phyloP scores from a whole-genome alignment of 1,140 invertebrate species.

The Drosophila lowei region DNA sequence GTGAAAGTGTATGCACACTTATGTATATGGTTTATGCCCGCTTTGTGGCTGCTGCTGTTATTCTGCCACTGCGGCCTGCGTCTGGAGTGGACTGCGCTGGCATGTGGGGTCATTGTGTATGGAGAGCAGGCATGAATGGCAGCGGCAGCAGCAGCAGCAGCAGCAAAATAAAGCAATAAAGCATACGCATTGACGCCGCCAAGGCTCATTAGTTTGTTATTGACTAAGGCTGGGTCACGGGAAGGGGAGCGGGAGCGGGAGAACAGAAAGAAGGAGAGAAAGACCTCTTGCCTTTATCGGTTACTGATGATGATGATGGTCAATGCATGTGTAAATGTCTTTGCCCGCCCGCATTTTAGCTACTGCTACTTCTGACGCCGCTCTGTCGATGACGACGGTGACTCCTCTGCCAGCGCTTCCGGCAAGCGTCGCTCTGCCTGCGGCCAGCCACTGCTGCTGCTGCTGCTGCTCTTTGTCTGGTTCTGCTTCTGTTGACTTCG shows the following conservation, averaged over 20 bases:
- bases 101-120: slow-evolving; percentile 77
- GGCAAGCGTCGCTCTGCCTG: slow-evolving; percentile 39
- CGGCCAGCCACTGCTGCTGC: slow-evolving; percentile 11
- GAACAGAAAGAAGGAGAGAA: slow-evolving; percentile 25
- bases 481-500: slow-evolving; percentile 4
- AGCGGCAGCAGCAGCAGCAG: slow-evolving; percentile 32
- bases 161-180: slow-evolving; percentile 75
- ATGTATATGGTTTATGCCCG: slow-evolving; percentile 38
- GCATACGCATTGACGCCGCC: slow-evolving; percentile 61
- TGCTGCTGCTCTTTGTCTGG: slow-evolving; percentile 28
- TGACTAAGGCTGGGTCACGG: slow-evolving; percentile 59
- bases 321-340: slow-evolving; percentile 43
- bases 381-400: slow-evolving; percentile 11
- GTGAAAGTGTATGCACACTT: slow-evolving; percentile 3
- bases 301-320: slow-evolving; percentile 62
- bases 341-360: slow-evolving; percentile 70
- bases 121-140: slow-evolving; percentile 58
- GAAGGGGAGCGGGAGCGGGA: background rate
- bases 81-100: slow-evolving; percentile 17
- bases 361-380: slow-evolving; percentile 26
- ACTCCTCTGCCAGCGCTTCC: slow-evolving; percentile 35
- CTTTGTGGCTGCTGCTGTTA: slow-evolving; percentile 29
- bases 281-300: slow-evolving; percentile 70
- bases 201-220: slow-evolving; percentile 80
- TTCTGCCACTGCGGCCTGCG: slow-evolving; percentile 12